Evolutionary conservation across 2,113 vertebrate species (phyloP).

Genomic region (Pipra filicauda): DNA sequence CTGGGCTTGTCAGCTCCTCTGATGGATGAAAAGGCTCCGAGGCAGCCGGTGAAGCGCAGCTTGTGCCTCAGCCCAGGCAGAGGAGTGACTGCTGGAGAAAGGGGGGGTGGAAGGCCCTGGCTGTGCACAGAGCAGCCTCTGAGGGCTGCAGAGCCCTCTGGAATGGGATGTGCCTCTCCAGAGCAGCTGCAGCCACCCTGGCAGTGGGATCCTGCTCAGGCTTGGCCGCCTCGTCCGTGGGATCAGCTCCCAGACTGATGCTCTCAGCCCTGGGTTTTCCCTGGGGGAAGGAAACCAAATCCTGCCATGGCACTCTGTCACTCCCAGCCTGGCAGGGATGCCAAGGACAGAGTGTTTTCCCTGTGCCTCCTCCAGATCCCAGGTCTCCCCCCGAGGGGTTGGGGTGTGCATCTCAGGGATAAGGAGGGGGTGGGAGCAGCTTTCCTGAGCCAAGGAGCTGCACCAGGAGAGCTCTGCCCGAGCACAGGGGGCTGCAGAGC

Average conservation of each 20-base stretch:
- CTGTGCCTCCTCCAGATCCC: background rate
- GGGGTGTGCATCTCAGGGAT: background rate
- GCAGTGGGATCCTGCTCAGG: background rate
- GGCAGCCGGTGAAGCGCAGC: background rate
- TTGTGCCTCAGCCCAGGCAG: background rate
- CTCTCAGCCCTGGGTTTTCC: background rate
- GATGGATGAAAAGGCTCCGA: background rate
- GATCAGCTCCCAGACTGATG: background rate
- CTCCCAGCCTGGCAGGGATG: background rate
- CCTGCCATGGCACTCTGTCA: accelerated
- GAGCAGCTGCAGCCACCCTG: background rate
- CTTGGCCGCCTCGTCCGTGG: background rate
- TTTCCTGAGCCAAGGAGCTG: background rate
- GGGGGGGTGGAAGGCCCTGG: background rate
- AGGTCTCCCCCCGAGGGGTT: accelerated
- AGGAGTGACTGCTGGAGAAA: too few species aligned
- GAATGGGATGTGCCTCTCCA: background rate
- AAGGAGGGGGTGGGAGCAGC: background rate
- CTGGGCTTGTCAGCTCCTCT: background rate
- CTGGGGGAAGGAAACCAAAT: background rate
- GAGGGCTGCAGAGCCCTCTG: background rate
- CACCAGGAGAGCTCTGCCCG: background rate
- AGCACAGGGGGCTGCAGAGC: background rate
- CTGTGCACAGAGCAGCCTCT: background rate
- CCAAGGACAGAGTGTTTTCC: background rate